A percentile compares a stretch with the other conserved stretches of the same genome.
Conservation (phyloP, 2,113 vertebrate genomes). For the Bambusicola thoracicus region DNA sequence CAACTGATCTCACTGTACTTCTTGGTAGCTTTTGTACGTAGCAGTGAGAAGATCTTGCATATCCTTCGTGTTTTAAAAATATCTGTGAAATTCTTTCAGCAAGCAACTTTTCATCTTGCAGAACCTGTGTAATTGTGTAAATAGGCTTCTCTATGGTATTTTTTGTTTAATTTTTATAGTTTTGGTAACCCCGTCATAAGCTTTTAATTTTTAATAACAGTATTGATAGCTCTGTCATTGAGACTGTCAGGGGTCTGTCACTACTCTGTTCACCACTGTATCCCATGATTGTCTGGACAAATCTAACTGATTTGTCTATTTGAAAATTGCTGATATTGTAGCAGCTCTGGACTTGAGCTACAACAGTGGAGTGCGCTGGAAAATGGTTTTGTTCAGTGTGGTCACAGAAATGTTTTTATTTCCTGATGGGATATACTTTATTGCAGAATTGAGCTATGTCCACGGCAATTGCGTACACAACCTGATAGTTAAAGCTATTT, state of each 20-base stretch:
- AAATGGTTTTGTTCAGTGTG: neutral
- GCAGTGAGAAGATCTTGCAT: neutral
- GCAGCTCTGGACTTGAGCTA: neutral
- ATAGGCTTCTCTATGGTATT: neutral
- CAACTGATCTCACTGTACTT: neutral
- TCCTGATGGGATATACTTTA: neutral
- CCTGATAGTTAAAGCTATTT: neutral
- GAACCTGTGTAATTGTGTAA: neutral
- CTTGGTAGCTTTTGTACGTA: neutral
- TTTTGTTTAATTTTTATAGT: neutral
- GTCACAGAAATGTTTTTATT: neutral
- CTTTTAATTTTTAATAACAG: neutral
- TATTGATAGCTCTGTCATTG: neutral
- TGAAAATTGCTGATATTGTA: neutral
- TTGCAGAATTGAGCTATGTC: neutral
- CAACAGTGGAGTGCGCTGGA: neutral
- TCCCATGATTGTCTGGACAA: neutral
- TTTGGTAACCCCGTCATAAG: neutral
- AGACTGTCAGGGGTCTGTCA: neutral
- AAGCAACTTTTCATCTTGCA: neutral
- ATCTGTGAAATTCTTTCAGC: neutral
- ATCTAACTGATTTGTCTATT: neutral
- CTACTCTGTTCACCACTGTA: accelerated
- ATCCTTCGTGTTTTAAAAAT: neutral
- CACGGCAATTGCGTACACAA: neutral